phyloP scores from a whole-genome alignment of 2,888 invertebrate species.

The Nyleta sp. region DNA sequence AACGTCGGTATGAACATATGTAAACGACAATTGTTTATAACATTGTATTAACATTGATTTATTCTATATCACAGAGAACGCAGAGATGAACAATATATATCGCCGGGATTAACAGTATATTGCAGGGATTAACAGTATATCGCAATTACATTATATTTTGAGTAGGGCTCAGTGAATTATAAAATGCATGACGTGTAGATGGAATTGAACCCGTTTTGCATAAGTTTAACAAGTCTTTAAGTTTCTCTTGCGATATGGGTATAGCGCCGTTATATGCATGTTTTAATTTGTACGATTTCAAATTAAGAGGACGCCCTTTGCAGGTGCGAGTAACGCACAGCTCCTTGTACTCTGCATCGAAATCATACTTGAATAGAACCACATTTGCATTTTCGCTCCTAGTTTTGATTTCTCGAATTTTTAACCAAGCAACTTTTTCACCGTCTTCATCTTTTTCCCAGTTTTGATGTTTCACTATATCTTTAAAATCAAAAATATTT shows the following conservation, averaged over 20 bases:
- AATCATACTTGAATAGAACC: conserved; percentile 26
- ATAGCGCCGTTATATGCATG: not conserved
- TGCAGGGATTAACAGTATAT: not conserved
- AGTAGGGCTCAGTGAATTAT: not conserved
- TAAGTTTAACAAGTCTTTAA: conserved; percentile 30
- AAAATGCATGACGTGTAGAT: conserved; percentile 10
- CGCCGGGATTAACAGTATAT: not conserved
- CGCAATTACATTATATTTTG: not conserved
- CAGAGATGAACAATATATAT: no score
- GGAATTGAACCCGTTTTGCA: conserved; percentile 27
- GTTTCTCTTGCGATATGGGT: conserved; percentile 3
- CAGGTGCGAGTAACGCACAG: conserved; percentile 2
- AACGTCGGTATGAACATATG: no score
- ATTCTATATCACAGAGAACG: no score
- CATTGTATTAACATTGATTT: no score
- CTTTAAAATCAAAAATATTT: conserved; percentile 54
- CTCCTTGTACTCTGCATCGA: not conserved
- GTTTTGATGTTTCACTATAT: conserved; percentile 37
- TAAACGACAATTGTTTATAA: no score
- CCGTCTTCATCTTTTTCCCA: conserved; percentile 40
- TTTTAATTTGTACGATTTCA: conserved; percentile 18
- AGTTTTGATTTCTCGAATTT: conserved; percentile 13
- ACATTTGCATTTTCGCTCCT: not conserved
- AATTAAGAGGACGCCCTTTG: conserved; percentile 18
- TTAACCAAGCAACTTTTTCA: conserved; percentile 10